A percentile compares a stretch with the other conserved stretches of the same genome.
These are phyloP conservation scores for Lasioglossum oenotherae DNA, from an alignment of 2,888 invertebrate species.

Conservation along the genomic window DNA sequence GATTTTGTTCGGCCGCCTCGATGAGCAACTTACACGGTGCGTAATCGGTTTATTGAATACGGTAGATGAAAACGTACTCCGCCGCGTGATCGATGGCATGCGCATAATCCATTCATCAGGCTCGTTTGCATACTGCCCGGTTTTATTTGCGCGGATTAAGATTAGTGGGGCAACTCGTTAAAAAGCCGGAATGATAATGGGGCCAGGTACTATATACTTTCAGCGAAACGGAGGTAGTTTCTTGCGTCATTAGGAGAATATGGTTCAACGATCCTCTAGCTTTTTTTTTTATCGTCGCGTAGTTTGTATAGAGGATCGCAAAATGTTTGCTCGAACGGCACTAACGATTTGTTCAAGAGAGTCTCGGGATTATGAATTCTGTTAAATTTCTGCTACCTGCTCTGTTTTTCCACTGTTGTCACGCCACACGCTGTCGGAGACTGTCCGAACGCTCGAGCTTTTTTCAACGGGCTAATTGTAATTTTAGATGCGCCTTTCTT, in stretches of 20 bases:
- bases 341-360: constrained; percentile 7
- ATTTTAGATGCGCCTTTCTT: not conserved
- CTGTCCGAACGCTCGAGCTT: not conserved
- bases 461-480: not conserved
- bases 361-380: not conserved
- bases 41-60: constrained; percentile 6
- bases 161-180: not conserved
- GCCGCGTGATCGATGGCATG: constrained; percentile 36
- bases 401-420: not conserved
- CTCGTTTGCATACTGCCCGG: constrained; percentile 12
- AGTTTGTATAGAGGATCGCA: constrained; percentile 6
- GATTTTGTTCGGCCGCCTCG: constrained; percentile 9
- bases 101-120: constrained; percentile 14
- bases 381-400: not conserved
- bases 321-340: constrained; percentile 4
- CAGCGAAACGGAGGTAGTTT: constrained; percentile 3
- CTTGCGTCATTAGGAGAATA: constrained; percentile 10
- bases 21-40: constrained; percentile 44
- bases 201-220: constrained; percentile 5
- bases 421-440: not conserved
- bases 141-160: constrained; percentile 1
- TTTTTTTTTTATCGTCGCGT: not conserved
- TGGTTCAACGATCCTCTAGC: constrained; percentile 1
- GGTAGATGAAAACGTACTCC: not conserved
- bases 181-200: constrained; percentile 4